Percentiles rank a stretch among this genome's conserved stretches.
Conservation (phyloP, 2,113 vertebrate genomes). For the Oplegnathus fasciatus region DNA sequence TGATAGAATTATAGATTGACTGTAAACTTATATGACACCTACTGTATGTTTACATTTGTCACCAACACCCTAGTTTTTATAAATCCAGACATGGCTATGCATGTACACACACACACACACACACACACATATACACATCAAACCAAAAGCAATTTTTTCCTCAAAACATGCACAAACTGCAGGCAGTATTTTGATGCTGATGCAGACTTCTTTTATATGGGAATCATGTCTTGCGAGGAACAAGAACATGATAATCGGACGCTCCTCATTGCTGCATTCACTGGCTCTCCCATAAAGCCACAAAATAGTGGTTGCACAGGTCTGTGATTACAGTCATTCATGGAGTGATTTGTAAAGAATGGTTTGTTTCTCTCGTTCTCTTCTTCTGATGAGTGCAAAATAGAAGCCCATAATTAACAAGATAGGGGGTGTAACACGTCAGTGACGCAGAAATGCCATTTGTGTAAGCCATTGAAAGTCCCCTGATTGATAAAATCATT, state of each 20-base stretch:
- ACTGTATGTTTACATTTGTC: not conserved
- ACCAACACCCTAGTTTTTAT: not conserved
- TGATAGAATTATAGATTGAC: too few relatives aligned
- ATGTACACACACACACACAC: not conserved
- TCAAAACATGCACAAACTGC: not conserved
- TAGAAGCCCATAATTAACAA: not conserved
- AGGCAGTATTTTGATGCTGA: not conserved
- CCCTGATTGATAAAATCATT: not conserved
- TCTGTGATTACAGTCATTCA: conserved; percentile 35
- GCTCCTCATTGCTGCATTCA: not conserved
- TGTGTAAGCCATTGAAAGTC: not conserved
- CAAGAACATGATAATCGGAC: not conserved
- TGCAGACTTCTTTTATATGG: not conserved
- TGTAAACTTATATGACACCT: too few relatives aligned
- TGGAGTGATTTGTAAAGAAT: not conserved
- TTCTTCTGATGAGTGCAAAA: not conserved
- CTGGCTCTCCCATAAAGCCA: not conserved
- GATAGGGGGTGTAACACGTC: not conserved
- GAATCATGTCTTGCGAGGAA: not conserved
- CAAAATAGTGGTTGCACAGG: not conserved
- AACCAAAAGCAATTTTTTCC: not conserved
- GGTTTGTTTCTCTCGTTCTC: not conserved
- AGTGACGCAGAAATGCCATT: not conserved
- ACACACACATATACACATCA: not conserved
- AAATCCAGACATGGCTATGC: not conserved